Evolutionary conservation across 2,113 vertebrate genomes (phyloP).

Genomic region (Lepisosteus oculatus): DNA sequence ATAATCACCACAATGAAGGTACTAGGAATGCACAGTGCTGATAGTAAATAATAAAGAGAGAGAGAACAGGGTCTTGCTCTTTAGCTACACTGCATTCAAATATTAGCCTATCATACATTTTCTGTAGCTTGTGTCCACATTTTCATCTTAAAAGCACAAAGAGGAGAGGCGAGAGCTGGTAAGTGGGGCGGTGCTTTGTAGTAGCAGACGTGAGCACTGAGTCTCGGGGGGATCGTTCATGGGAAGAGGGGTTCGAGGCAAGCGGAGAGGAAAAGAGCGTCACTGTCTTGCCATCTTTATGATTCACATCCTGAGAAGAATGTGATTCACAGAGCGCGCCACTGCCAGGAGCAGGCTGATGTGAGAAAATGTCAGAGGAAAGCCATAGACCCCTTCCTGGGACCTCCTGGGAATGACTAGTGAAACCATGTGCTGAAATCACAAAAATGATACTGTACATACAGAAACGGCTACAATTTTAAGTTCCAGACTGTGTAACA

Average conservation of each 20-base stretch:
- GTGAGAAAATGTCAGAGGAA: slow-evolving; percentile 11
- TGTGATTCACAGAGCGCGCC: not conserved
- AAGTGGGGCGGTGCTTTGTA: too few species aligned
- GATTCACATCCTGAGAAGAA: slow-evolving; percentile 5
- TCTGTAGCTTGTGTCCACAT: too few species aligned
- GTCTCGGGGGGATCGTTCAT: not conserved
- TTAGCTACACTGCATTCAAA: too few species aligned
- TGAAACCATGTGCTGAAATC: slow-evolving; percentile 2
- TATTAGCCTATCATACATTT: too few species aligned
- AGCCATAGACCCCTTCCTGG: not conserved
- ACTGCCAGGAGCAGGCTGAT: not conserved
- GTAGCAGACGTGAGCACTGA: too few species aligned
- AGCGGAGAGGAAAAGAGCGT: not conserved
- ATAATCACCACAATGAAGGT: too few species aligned
- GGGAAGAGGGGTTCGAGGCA: not conserved
- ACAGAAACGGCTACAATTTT: slow-evolving; percentile 36
- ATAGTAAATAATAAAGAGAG: too few species aligned
- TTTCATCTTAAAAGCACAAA: too few species aligned
- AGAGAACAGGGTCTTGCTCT: too few species aligned
- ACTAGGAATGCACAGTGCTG: too few species aligned
- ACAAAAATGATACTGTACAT: slow-evolving; percentile 31
- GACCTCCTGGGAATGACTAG: slow-evolving; percentile 7
- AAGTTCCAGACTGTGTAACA: slow-evolving; percentile 6
- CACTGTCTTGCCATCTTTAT: too few species aligned
- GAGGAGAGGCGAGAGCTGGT: too few species aligned